Evolutionary conservation across 2,113 vertebrate species (phyloP).

Genomic region (Epinephelus moara): DNA sequence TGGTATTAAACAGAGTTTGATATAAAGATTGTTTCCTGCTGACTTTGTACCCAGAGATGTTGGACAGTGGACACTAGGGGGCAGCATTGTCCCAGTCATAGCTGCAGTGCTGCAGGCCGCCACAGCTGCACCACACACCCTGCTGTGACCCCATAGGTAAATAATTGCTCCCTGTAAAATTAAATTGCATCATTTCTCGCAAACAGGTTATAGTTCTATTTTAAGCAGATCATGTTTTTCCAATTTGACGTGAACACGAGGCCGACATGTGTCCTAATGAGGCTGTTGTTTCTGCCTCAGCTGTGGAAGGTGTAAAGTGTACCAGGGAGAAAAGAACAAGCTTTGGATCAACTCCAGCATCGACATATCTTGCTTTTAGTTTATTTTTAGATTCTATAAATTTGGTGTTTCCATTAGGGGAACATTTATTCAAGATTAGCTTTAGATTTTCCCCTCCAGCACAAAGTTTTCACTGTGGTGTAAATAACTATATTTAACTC

Average conservation of each 20-base stretch:
- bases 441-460: background rate
- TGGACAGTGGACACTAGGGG: conserved; percentile 57
- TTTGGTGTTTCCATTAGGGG: background rate
- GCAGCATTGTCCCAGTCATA: conserved; percentile 49
- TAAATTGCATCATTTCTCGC: conserved; percentile 56
- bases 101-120: background rate
- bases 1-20: conserved; percentile 66
- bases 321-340: background rate
- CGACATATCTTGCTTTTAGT: background rate
- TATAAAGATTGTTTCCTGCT: conserved; percentile 24
- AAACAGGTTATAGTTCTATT: conserved; percentile 38
- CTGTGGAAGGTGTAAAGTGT: conserved; percentile 48
- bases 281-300: background rate
- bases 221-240: conserved; percentile 22
- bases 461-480: conserved; percentile 32
- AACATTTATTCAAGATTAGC: background rate
- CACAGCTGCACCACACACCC: conserved; percentile 41
- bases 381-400: conserved; percentile 2
- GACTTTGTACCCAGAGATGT: conserved; percentile 18
- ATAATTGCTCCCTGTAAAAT: conserved; percentile 62
- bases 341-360: background rate
- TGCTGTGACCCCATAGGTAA: conserved; percentile 56
- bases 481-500: conserved; percentile 14
- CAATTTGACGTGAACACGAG: conserved; percentile 12
- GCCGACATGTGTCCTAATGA: background rate